A percentile compares a stretch with the other conserved stretches of the same genome.
These are phyloP conservation scores for Brachionus asplanchnoidis DNA, from an alignment of 1,140 invertebrate species.

Conservation along the genomic window DNA sequence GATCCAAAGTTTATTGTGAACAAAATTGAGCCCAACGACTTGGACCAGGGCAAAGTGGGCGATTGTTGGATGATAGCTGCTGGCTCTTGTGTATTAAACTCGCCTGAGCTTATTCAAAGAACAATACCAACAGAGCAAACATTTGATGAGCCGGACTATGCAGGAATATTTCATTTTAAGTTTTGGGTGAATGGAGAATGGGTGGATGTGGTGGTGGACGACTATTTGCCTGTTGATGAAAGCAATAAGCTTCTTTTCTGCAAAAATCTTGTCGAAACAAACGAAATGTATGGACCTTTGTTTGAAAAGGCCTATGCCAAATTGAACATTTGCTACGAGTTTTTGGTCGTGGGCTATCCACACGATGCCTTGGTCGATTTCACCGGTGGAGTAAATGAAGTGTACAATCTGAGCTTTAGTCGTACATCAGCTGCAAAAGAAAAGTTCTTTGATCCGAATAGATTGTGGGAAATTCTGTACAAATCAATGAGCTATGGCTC, in stretches of 20 bases:
- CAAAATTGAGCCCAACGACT: conserved; percentile 57
- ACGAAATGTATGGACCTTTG: conserved; percentile 74
- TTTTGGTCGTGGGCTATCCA: conserved; percentile 59
- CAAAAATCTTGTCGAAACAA: conserved; percentile 64
- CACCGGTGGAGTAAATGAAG: conserved; percentile 60
- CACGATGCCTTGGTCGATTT: conserved; percentile 61
- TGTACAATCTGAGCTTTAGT: background rate
- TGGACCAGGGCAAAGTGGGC: conserved; percentile 65
- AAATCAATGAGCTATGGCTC: background rate
- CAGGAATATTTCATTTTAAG: conserved; percentile 63
- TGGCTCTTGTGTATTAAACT: conserved; percentile 65
- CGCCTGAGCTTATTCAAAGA: conserved; percentile 64
- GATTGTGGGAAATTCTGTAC: conserved; percentile 21
- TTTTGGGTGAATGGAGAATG: conserved; percentile 74
- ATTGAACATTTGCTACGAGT: conserved; percentile 55
- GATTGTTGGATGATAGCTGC: conserved; percentile 67
- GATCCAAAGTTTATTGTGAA: conserved; percentile 45
- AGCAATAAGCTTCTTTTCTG: conserved; percentile 67
- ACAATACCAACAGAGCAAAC: conserved; percentile 67
- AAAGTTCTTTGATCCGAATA: conserved; percentile 52
- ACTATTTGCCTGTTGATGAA: conserved; percentile 65
- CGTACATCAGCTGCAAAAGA: conserved; percentile 57
- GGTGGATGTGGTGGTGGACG: conserved; percentile 72
- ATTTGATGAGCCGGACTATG: conserved; percentile 60
- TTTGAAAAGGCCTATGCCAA: conserved; percentile 68